Base-by-base conservation (phyloP, 35 echinoderm and acorn worm genomes). In the Stichopus chloronotus region DNA sequence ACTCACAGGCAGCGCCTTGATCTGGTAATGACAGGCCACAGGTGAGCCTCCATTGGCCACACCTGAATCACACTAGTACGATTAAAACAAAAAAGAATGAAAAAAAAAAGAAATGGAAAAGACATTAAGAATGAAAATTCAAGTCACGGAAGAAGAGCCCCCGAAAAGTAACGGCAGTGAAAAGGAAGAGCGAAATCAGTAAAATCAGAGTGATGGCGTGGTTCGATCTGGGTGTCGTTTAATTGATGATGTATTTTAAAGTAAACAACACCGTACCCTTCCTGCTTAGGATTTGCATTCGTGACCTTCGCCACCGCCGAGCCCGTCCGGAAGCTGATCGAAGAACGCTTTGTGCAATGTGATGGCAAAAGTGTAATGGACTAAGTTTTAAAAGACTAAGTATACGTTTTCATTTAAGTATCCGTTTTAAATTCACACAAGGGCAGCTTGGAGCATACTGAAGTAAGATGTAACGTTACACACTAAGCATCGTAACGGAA, bases 371-470 rank as follows among this genome's bases (percentile, higher is more conserved):
- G 55, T 85, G 82, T 85, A 85, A 85, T 58, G 82, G 82, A 58
- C 82, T 85, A 85, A 85, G 82, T 85, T 85, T 43, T 85, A 85
- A 85, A 85, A 85, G 82, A 85, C 54, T 85, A 85, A 85, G 82
- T 85, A 85, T 85, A 74, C 82, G 24, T 85, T 58, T 72, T 43
- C 30, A 43, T 43, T 85, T 13, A 85, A 85, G 82, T 85, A 85
- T 43, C 82, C 58, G 57, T 85, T 85, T 43, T 5, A 76, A 21
- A 56, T 57, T 84, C 81, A 84, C 19, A 76, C 14, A 85, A 58
- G 82, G 82, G 55, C 30, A 43, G 30, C 82, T 85, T 85, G 82
- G 82, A 85, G 82, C 82, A 85, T 85, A 85, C 82, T 85, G 82
- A 58, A 58, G 82, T 85, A 21, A 12, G 13, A 74, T 74, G 69